phyloP scores from a whole-genome alignment of 2,113 vertebrate genomes.

The Corythornis cristatus region DNA sequence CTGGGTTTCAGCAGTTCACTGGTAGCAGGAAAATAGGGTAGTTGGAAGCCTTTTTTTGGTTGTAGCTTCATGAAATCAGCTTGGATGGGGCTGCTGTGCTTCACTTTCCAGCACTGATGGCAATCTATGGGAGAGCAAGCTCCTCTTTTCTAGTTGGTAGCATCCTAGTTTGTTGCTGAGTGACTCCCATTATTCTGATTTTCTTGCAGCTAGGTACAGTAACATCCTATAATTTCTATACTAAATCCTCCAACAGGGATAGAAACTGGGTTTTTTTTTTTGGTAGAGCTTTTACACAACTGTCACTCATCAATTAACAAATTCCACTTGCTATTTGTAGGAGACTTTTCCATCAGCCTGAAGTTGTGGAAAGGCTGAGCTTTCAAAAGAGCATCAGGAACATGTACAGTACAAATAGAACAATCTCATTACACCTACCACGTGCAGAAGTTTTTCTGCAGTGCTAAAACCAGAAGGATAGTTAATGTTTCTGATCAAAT shows the following conservation, averaged over 20 bases:
- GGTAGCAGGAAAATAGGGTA: slow-evolving; percentile 36
- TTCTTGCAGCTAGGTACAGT: background rate
- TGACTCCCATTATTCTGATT: background rate
- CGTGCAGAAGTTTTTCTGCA: slow-evolving; percentile 5
- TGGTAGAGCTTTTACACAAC: background rate
- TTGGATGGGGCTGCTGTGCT: background rate
- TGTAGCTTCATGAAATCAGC: background rate
- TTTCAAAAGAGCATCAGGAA: background rate
- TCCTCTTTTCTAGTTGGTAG: background rate
- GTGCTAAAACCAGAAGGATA: background rate
- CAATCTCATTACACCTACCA: background rate
- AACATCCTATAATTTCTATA: background rate
- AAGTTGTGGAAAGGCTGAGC: background rate
- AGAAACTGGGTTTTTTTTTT: background rate
- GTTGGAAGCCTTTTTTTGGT: background rate
- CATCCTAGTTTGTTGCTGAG: background rate
- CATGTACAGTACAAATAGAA: slow-evolving; percentile 24
- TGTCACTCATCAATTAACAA: background rate
- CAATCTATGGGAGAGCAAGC: background rate
- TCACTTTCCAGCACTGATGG: background rate
- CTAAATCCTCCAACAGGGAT: background rate
- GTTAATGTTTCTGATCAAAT: slow-evolving; percentile 55
- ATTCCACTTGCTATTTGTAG: background rate
- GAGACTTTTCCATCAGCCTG: background rate
- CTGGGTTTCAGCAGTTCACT: slow-evolving; percentile 37